A percentile compares a stretch with the other conserved stretches of the same genome.
phyloP scores from a whole-genome alignment of 2,797 vertebrate species.

The Pteronotus mesoamericanus region DNA sequence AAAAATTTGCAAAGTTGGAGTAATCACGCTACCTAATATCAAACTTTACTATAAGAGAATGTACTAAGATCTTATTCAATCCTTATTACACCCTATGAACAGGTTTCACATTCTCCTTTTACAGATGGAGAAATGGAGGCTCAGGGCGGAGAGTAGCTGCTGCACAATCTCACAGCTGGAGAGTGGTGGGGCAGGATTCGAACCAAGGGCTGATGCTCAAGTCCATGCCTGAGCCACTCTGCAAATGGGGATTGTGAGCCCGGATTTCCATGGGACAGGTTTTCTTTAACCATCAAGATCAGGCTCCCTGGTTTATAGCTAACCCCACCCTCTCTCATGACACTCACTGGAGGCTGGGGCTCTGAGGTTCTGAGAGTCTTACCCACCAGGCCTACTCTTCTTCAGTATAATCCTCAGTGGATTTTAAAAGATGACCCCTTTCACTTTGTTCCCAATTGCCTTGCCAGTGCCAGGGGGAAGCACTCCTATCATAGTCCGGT shows the following conservation, averaged over 20 bases:
- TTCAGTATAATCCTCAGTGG: neutral
- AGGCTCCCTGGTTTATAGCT: neutral
- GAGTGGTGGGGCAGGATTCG: neutral
- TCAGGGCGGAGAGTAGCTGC: neutral
- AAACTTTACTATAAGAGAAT: too few relatives aligned
- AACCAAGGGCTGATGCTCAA: neutral
- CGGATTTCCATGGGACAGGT: neutral
- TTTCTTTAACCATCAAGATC: neutral
- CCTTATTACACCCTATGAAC: too few relatives aligned
- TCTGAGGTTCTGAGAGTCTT: neutral
- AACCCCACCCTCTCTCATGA: neutral
- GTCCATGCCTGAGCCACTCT: fast-evolving
- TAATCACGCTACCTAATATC: too few relatives aligned
- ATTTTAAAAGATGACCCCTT: neutral
- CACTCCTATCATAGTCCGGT: neutral
- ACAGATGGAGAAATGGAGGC: neutral
- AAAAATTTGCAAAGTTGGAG: too few relatives aligned
- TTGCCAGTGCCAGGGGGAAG: neutral
- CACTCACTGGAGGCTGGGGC: neutral
- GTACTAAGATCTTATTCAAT: neutral
- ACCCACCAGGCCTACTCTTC: neutral
- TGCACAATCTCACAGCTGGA: neutral
- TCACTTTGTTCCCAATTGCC: neutral
- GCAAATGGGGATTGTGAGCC: neutral
- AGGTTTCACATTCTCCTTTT: neutral